Conservation (phyloP, 2,888 invertebrate genomes). For the Dinocampus coccinellae region DNA sequence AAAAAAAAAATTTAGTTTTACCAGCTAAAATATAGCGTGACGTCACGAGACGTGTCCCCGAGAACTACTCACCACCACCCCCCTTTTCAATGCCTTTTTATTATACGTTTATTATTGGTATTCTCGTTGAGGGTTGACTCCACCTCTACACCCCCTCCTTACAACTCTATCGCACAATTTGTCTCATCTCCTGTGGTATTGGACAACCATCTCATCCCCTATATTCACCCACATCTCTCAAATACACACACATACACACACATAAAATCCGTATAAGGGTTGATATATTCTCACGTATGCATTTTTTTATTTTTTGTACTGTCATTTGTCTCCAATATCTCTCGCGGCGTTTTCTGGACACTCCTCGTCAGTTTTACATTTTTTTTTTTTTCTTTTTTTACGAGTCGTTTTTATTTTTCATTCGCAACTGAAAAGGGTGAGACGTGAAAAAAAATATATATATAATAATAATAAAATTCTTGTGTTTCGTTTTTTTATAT, state of each 20-base stretch:
- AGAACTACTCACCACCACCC: constrained; percentile 3
- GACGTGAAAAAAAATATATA: constrained; percentile 24
- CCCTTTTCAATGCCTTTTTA: constrained; percentile 37
- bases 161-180: constrained; percentile 1
- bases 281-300: constrained; percentile 60
- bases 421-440: not conserved
- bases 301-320: constrained; percentile 66
- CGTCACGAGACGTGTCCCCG: constrained; percentile 36
- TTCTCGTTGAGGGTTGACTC: constrained; percentile 41
- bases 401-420: too few species aligned
- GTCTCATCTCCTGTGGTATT: constrained; percentile 4
- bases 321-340: constrained; percentile 70
- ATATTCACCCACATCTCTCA: not conserved
- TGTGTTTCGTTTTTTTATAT: not conserved
- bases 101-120: constrained; percentile 41
- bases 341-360: constrained; percentile 51
- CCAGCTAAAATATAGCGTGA: constrained; percentile 34
- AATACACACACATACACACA: too few species aligned
- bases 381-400: not conserved
- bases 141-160: constrained; percentile 26
- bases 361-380: too few species aligned
- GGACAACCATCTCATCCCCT: not conserved
- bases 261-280: constrained; percentile 34
- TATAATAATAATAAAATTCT: too few species aligned
- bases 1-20: constrained; percentile 22